phyloP scores from a whole-genome alignment of 2,888 invertebrate genomes.

The Dermolepida albohirtum region DNA sequence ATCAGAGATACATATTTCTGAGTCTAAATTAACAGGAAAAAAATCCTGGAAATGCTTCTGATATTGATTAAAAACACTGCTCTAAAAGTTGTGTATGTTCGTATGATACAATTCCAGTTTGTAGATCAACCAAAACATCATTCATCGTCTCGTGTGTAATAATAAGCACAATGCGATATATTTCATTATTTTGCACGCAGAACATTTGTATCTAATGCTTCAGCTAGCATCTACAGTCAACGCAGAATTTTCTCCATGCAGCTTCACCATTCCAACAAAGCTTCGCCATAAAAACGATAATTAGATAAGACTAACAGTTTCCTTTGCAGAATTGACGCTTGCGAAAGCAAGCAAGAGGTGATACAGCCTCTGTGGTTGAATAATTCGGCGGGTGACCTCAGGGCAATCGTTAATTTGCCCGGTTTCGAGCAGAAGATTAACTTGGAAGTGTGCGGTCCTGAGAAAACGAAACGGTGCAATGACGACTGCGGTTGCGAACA shows the following conservation, averaged over 20 bases:
- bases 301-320: neutral
- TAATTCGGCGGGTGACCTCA: slow-evolving; percentile 17
- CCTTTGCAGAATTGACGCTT: slow-evolving; percentile 37
- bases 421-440: slow-evolving; percentile 34
- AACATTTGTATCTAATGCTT: too few species aligned
- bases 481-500: slow-evolving; percentile 34
- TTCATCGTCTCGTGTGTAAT: too few species aligned
- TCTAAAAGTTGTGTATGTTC: too few species aligned
- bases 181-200: too few species aligned
- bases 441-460: slow-evolving; percentile 20
- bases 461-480: slow-evolving; percentile 19
- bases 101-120: too few species aligned
- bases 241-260: neutral
- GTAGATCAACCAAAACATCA: too few species aligned
- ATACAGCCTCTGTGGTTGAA: slow-evolving; percentile 34
- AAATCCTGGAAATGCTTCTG: too few species aligned
- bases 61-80: too few species aligned
- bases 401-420: slow-evolving; percentile 34
- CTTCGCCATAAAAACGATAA: neutral
- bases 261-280: neutral
- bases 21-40: too few species aligned
- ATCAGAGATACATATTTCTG: too few species aligned
- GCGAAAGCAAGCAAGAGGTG: slow-evolving; percentile 35
- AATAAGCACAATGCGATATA: too few species aligned
- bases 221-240: too few species aligned